phyloP scores from a whole-genome alignment of 2,888 invertebrate genomes.

The Octodonta nipae region DNA sequence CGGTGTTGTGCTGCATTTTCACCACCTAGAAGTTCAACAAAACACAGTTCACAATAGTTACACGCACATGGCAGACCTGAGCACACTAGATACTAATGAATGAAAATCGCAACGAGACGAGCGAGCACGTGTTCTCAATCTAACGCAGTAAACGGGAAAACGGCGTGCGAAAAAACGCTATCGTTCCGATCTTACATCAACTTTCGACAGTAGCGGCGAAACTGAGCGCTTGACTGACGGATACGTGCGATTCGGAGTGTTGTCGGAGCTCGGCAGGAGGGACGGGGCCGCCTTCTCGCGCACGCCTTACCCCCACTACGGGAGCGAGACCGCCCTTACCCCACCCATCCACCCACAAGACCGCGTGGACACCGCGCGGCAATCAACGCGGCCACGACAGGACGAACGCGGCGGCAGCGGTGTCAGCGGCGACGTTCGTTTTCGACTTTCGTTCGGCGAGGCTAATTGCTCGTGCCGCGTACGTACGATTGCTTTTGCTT shows the following conservation, averaged over 20 bases:
- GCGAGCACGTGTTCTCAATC: constrained; percentile 25
- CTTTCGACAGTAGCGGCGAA: constrained; percentile 15
- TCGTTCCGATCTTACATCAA: constrained; percentile 19
- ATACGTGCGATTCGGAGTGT: constrained; percentile 17
- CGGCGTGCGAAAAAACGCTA: constrained; percentile 12
- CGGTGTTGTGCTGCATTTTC: constrained; percentile 37
- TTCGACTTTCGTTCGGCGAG: too few relatives aligned
- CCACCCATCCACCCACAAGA: constrained; percentile 32
- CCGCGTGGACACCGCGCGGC: constrained; percentile 34
- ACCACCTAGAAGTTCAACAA: constrained; percentile 27
- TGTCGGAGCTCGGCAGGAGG: constrained; percentile 27
- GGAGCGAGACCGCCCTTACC: constrained; percentile 31
- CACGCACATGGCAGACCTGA: constrained; percentile 22
- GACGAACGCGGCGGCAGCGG: too few relatives aligned
- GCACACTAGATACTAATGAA: constrained; percentile 11
- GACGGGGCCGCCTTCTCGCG: constrained; percentile 34
- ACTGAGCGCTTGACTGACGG: constrained; percentile 17
- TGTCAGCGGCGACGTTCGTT: too few relatives aligned
- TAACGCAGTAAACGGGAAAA: too few relatives aligned
- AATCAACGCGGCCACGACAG: constrained; percentile 31
- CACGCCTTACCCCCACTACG: constrained; percentile 32
- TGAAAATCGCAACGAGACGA: constrained; percentile 14
- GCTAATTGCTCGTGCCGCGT: too few relatives aligned
- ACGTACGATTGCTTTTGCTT: too few relatives aligned
- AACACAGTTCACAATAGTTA: constrained; percentile 20